Evolutionary conservation across 2,888 invertebrate species (phyloP), one percentile per base, ranked within the genome.

Genomic region (Melolontha melolontha): DNA sequence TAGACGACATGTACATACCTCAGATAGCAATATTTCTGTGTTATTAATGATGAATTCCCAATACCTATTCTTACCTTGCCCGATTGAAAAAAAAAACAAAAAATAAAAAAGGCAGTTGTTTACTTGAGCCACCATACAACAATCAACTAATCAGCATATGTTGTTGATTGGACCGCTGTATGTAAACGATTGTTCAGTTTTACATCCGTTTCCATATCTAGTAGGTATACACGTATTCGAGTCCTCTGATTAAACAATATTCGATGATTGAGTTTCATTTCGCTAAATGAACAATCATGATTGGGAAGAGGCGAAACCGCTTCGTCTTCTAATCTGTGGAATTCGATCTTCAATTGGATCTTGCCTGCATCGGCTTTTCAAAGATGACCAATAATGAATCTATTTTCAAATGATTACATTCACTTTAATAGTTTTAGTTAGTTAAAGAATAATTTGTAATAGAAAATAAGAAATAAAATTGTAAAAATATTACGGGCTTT

Each of bases 251-350:
- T 47, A 62, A 62, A 62, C 59, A 62, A 62, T 59, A 47, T 62
- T 49, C 59, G 59, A 47, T 62, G 59, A 62, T 62, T 62, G 59
- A 62, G 59, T 29, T 47, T 47, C 59, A 62, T 62, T 62, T 62
- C 59, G 59, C 59, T 62, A 62, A 62, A 62, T 39, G 59, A 62
- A 47, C 47, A 29, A 47, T 62, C 59, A 47, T 62, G 59, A 62
- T 59, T 62, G 59, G 49, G 17, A 51, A n/a, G 12, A 54, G 17
- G 47, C 40, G 7, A 40, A 27, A 34, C 34, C 54, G 27, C 39
- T 54, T 29, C 16, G 40, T 10, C 11, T 11, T 54, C 54, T 62
- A 62, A 62, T 62, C 59, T 49, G n/a, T 7, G 34, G 59, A 62
- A 47, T 62, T 62, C 34, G 59, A 62, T 62, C 59, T 62, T 49